phyloP scores from a whole-genome alignment of 2,888 invertebrate genomes.

The Habroteleia sp. region DNA sequence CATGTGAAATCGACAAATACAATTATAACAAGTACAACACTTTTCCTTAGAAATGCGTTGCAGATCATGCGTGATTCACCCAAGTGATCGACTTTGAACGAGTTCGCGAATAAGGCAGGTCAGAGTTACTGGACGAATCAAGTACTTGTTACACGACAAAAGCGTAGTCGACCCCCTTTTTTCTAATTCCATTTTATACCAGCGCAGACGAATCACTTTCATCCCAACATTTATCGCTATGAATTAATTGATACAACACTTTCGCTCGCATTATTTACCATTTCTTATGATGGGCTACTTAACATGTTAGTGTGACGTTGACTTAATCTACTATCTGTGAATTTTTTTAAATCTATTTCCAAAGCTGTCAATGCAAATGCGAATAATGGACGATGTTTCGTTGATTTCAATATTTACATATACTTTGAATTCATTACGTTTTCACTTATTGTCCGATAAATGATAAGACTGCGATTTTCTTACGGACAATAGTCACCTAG shows the following conservation, averaged over 20 bases:
- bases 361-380: slow-evolving; percentile 32
- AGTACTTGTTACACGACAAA: too few relatives aligned
- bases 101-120: slow-evolving; percentile 67
- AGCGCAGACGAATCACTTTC: slow-evolving; percentile 50
- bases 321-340: slow-evolving; percentile 13
- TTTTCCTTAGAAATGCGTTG: slow-evolving; percentile 13
- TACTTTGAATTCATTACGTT: slow-evolving; percentile 41
- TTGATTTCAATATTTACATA: slow-evolving; percentile 38
- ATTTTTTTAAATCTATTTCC: slow-evolving; percentile 5
- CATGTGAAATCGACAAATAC: too few relatives aligned
- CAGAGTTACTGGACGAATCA: slow-evolving; percentile 11
- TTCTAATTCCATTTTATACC: too few relatives aligned
- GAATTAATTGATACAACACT: slow-evolving; percentile 52
- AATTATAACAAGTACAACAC: too few relatives aligned
- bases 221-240: slow-evolving; percentile 33
- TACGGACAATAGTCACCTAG: too few relatives aligned
- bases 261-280: slow-evolving; percentile 45
- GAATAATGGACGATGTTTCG: slow-evolving; percentile 13
- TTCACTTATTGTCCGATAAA: slow-evolving; percentile 29
- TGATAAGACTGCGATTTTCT: too few relatives aligned
- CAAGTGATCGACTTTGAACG: slow-evolving; percentile 66
- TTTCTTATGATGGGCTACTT: slow-evolving; percentile 38
- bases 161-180: too few relatives aligned
- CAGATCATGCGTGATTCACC: slow-evolving; percentile 58
- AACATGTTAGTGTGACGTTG: slow-evolving; percentile 32